phyloP scores from a whole-genome alignment of 2,888 invertebrate genomes.

The Julus scandinavius region DNA sequence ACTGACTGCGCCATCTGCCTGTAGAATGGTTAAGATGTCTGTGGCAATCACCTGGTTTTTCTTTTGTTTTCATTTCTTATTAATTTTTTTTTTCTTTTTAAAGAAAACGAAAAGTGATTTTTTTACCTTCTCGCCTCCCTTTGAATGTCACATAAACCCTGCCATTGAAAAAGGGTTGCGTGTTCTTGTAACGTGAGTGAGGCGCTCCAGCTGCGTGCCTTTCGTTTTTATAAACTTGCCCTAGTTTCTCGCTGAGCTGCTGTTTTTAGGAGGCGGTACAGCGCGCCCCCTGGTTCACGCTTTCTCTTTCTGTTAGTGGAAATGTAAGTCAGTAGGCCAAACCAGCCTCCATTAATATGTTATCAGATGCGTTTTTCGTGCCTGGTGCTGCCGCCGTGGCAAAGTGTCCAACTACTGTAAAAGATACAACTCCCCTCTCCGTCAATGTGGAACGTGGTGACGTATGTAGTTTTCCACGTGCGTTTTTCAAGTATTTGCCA shows the following conservation, averaged over 20 bases:
- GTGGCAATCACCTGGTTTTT: not conserved
- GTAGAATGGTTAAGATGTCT: not conserved
- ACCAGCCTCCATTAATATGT: not conserved
- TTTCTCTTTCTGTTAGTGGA: not conserved
- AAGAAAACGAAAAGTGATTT: not conserved
- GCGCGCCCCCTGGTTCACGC: not conserved
- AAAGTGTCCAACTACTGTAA: not conserved
- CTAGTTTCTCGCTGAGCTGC: not conserved
- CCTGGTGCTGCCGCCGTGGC: not conserved
- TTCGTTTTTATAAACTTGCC: not conserved
- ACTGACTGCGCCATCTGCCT: not conserved
- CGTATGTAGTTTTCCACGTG: not conserved
- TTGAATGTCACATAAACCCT: conserved; percentile 1
- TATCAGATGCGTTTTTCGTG: not conserved
- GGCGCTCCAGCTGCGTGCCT: conserved; percentile 1
- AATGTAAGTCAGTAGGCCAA: not conserved
- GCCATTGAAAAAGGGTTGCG: conserved; percentile 1
- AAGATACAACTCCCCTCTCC: not conserved
- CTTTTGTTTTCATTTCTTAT: not conserved
- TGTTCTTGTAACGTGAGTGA: not conserved
- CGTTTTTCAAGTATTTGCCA: not conserved
- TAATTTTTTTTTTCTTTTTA: not conserved
- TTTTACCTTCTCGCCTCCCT: not conserved
- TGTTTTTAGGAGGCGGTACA: not conserved
- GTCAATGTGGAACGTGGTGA: not conserved